phyloP scores from a whole-genome alignment of 2,113 vertebrate species.

The Pterophyllum scalare region DNA sequence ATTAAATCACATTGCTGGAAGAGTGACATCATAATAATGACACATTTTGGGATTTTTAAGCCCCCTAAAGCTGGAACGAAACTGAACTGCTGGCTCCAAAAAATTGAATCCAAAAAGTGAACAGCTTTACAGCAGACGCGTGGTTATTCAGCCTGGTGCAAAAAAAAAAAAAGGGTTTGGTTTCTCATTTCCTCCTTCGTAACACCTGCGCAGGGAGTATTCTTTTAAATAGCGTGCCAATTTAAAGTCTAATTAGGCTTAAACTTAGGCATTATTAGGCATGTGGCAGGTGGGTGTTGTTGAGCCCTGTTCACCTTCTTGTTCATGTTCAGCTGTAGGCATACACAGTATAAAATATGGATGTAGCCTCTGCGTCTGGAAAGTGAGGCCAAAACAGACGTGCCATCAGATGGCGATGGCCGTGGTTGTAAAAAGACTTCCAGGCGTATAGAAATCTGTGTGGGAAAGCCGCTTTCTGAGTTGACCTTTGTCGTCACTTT shows the following conservation, averaged over 20 bases:
- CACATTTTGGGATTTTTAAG: too few relatives aligned
- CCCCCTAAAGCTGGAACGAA: not conserved
- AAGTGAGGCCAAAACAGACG: not conserved
- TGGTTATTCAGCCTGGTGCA: not conserved
- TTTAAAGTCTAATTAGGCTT: not conserved
- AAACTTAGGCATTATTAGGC: not conserved
- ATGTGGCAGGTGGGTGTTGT: conserved; percentile 7
- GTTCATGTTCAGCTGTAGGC: not conserved
- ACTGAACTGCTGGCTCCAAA: not conserved
- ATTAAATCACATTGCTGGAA: too few relatives aligned
- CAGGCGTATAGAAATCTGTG: too few relatives aligned
- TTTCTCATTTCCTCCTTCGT: not conserved
- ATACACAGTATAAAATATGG: not conserved
- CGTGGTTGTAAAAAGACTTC: not conserved
- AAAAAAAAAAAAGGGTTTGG: not conserved
- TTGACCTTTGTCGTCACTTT: too few relatives aligned
- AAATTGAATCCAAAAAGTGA: not conserved
- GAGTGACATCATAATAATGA: too few relatives aligned
- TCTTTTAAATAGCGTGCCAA: not conserved
- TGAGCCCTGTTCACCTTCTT: not conserved
- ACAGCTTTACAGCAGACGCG: not conserved
- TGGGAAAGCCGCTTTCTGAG: too few relatives aligned
- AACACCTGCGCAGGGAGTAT: not conserved
- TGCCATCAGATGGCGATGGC: not conserved
- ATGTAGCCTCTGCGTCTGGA: not conserved